Conservation (phyloP, 2,113 vertebrate genomes). For the Tamias sibiricus region DNA sequence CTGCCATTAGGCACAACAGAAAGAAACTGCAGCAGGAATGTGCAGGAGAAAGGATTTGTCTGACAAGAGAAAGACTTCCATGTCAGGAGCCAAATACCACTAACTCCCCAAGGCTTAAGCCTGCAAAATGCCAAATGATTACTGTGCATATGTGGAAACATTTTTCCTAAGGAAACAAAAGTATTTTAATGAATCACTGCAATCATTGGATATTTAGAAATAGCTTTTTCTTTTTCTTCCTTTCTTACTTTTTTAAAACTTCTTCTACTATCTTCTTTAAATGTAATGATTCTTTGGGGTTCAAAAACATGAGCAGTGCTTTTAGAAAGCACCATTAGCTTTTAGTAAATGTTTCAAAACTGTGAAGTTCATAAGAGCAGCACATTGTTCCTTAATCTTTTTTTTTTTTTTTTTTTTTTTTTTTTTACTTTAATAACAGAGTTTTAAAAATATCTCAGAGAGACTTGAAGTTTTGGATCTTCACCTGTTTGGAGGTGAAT, state of each 20-base stretch:
- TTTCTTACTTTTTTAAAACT: neutral
- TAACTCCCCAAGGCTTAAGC: constrained; percentile 73
- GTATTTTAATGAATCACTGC: constrained; percentile 75
- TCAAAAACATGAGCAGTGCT: neutral
- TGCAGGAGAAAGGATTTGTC: constrained; percentile 71
- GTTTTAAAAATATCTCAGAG: constrained; percentile 8
- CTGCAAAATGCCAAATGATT: constrained; percentile 74
- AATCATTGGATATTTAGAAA: constrained; percentile 68
- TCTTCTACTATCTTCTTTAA: constrained; percentile 34
- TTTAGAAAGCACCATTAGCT: neutral
- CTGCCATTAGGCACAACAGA: constrained; percentile 33
- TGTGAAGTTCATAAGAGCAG: neutral
- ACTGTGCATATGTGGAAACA: constrained; percentile 75
- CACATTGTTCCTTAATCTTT: neutral
- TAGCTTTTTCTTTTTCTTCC: neutral
- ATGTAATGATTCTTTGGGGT: constrained; percentile 13
- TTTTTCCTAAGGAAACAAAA: constrained; percentile 75
- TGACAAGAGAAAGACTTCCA: constrained; percentile 79
- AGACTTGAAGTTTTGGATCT: neutral
- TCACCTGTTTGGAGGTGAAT: neutral
- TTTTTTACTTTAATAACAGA: constrained; percentile 26
- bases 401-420: constrained; percentile 35
- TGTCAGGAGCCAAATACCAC: constrained; percentile 80
- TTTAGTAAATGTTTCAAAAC: constrained; percentile 11
- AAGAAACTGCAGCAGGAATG: constrained; percentile 66